A percentile compares a stretch with the other conserved stretches of the same genome.
phyloP scores from a whole-genome alignment of 2,888 invertebrate species.

The Drosophila conformis region DNA sequence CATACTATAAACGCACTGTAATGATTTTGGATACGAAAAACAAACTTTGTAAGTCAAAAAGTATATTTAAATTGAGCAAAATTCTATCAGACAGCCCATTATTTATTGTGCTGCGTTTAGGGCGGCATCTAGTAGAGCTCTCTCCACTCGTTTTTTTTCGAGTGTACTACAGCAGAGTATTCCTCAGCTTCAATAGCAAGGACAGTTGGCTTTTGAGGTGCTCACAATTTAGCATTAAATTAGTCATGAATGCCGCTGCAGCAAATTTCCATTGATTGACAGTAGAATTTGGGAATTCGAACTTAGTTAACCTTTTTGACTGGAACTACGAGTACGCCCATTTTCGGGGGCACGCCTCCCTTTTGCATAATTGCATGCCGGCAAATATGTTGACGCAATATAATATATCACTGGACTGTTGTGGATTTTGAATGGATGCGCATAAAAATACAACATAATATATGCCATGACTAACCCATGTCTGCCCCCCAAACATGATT shows the following conservation, averaged over 20 bases:
- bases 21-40: neutral
- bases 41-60: neutral
- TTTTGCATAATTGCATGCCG: constrained; percentile 67
- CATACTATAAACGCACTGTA: neutral
- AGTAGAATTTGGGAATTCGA: constrained; percentile 10
- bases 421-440: constrained; percentile 50
- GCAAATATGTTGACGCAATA: constrained; percentile 39
- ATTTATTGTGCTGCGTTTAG: neutral
- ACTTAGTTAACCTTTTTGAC: constrained; percentile 38
- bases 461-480: constrained; percentile 57
- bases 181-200: constrained; percentile 6
- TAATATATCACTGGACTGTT: constrained; percentile 51
- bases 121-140: neutral
- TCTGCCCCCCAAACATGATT: constrained; percentile 14
- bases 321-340: neutral
- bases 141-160: neutral
- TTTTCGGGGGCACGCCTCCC: constrained; percentile 20
- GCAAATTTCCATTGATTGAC: constrained; percentile 67
- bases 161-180: constrained; percentile 4
- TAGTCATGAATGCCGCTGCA: constrained; percentile 58
- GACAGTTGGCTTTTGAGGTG: constrained; percentile 29
- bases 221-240: constrained; percentile 70
- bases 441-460: constrained; percentile 63
- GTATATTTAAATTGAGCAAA: neutral
- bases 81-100: neutral